Conservation (phyloP, 2,888 invertebrate genomes). For the Trilocha varians region DNA sequence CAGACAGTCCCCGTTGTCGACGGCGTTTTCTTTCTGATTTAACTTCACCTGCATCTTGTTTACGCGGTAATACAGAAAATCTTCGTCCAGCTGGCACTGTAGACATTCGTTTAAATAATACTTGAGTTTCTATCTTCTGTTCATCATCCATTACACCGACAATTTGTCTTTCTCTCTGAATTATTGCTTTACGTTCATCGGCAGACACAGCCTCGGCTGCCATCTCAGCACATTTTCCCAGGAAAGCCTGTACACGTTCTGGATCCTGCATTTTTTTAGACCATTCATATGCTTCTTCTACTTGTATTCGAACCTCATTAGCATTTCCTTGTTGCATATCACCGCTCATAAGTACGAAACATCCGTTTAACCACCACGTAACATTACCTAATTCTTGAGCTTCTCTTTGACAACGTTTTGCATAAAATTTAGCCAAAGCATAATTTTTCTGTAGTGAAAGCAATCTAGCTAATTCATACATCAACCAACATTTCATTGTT, state of each 20-base stretch:
- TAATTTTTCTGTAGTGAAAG: conserved; percentile 58
- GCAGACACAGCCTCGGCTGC: conserved; percentile 39
- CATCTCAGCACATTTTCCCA: conserved; percentile 53
- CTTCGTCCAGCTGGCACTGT: conserved; percentile 49
- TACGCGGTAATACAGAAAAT: conserved; percentile 50
- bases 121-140: conserved; percentile 42
- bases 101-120: conserved; percentile 58
- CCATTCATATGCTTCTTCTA: conserved; percentile 57
- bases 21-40: conserved; percentile 39
- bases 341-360: conserved; percentile 57
- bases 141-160: conserved; percentile 43
- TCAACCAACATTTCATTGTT: conserved; percentile 62
- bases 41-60: conserved; percentile 26
- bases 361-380: conserved; percentile 62
- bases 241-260: conserved; percentile 53
- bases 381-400: conserved; percentile 47
- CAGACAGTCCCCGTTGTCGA: conserved; percentile 48
- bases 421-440: conserved; percentile 59
- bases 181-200: conserved; percentile 53
- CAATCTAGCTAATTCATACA: conserved; percentile 58
- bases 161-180: conserved; percentile 47
- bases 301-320: conserved; percentile 56
- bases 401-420: conserved; percentile 57
- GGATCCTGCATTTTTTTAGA: conserved; percentile 53
- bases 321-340: conserved; percentile 66